Evolutionary conservation across 2,888 invertebrate genomes (phyloP).

Genomic region (Drosophila nr. perissopoda): DNA sequence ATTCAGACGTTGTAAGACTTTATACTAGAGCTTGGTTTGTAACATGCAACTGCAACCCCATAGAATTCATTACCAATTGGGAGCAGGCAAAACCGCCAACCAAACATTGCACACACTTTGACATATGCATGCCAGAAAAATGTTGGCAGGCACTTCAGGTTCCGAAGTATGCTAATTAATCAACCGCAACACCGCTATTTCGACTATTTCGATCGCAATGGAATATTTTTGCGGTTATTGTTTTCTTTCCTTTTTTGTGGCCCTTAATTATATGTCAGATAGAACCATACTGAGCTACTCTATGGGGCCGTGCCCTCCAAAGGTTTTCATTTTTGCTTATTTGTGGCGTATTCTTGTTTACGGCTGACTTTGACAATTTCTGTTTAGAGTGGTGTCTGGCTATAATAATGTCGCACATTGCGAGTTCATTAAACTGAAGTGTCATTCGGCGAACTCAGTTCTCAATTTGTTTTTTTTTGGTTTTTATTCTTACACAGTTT

Average conservation of each 20-base stretch:
- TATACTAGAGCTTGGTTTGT: not conserved
- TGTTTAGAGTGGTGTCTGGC: constrained; percentile 37
- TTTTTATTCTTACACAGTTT: constrained; percentile 24
- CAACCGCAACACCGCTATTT: constrained; percentile 19
- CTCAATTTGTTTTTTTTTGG: constrained; percentile 7
- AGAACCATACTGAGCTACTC: constrained; percentile 24
- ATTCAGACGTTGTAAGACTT: constrained; percentile 24
- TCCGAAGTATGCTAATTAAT: constrained; percentile 41
- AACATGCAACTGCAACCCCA: constrained; percentile 31
- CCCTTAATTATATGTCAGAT: constrained; percentile 52
- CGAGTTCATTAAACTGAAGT: constrained; percentile 77
- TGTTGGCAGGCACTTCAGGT: constrained; percentile 21
- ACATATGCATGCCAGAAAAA: constrained; percentile 10
- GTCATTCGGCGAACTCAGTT: constrained; percentile 62
- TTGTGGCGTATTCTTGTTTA: constrained; percentile 19
- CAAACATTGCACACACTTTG: constrained; percentile 8
- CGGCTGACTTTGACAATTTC: constrained; percentile 41
- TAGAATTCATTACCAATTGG: constrained; percentile 2
- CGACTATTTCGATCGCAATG: constrained; percentile 31
- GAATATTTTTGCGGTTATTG: constrained; percentile 33
- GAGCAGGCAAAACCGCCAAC: constrained; percentile 2
- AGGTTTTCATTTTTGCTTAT: constrained; percentile 32
- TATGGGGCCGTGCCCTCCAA: constrained; percentile 22
- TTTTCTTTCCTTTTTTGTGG: not conserved
- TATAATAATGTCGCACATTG: constrained; percentile 49